Percentiles rank a stretch among this genome's conserved stretches.
These are phyloP conservation scores for Pinna nobilis DNA, from an alignment of 1,140 invertebrate genomes.

Conservation along the genomic window DNA sequence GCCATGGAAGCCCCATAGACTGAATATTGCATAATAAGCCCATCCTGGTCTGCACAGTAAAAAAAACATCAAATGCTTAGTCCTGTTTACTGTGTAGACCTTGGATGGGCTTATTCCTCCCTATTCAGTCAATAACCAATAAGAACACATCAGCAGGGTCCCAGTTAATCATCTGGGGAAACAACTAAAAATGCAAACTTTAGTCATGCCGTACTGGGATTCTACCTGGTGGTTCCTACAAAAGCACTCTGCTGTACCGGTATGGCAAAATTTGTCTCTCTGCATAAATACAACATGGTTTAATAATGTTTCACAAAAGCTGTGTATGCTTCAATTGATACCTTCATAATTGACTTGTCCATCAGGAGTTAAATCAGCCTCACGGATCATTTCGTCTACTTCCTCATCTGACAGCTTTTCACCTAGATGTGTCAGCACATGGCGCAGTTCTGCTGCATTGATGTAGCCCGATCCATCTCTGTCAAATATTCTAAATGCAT, in stretches of 20 bases:
- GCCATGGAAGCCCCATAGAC: too few relatives aligned
- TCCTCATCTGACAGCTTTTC: slow-evolving; percentile 93
- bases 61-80: too few relatives aligned
- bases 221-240: neutral
- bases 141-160: too few relatives aligned
- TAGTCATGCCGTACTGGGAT: neutral
- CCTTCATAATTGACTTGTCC: slow-evolving; percentile 67
- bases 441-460: slow-evolving; percentile 56
- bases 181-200: too few relatives aligned
- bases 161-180: too few relatives aligned
- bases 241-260: neutral
- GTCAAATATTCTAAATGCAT: slow-evolving; percentile 98
- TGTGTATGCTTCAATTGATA: neutral
- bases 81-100: too few relatives aligned
- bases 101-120: too few relatives aligned
- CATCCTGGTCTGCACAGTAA: too few relatives aligned
- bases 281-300: neutral
- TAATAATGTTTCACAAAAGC: neutral
- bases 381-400: slow-evolving; percentile 94
- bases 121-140: too few relatives aligned
- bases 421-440: slow-evolving; percentile 93
- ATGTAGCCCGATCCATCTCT: slow-evolving; percentile 95
- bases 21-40: too few relatives aligned
- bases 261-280: neutral
- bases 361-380: slow-evolving; percentile 92